Conservation (phyloP, 2,888 invertebrate species). For the Epicampocera succincta region DNA sequence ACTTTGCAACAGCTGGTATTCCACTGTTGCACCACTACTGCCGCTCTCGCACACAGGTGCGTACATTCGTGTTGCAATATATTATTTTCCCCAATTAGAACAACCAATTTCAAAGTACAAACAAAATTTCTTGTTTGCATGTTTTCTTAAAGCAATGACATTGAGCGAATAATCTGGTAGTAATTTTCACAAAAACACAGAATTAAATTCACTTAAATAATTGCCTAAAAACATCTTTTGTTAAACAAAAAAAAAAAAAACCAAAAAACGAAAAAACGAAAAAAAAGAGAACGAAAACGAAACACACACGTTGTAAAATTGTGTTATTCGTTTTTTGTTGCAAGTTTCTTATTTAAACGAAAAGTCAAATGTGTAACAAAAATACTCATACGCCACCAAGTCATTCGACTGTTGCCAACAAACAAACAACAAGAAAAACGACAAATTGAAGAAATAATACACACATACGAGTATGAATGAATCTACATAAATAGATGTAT, state of each 20-base stretch:
- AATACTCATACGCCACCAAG: constrained; percentile 31
- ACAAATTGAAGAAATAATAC: neutral
- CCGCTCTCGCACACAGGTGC: no score
- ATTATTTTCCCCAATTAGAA: no score
- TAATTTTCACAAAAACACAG: constrained; percentile 17
- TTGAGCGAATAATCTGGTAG: neutral
- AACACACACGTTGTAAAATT: neutral
- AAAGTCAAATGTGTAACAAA: constrained; percentile 38
- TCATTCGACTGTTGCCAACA: constrained; percentile 38
- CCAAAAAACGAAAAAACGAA: neutral
- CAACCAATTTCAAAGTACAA: no score
- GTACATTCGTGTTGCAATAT: no score
- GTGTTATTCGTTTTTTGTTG: neutral
- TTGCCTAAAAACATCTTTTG: neutral
- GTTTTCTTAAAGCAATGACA: neutral
- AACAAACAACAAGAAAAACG: constrained; percentile 8
- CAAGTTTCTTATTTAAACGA: neutral
- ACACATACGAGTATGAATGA: no score
- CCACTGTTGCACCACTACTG: no score
- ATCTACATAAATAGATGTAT: no score
- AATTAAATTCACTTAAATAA: constrained; percentile 6
- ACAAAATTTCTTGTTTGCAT: no score
- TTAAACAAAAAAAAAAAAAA: neutral
- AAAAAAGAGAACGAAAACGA: no score
- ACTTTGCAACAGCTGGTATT: no score